Conservation (phyloP, 2,797 vertebrate species). For the Delichon dasypus region DNA sequence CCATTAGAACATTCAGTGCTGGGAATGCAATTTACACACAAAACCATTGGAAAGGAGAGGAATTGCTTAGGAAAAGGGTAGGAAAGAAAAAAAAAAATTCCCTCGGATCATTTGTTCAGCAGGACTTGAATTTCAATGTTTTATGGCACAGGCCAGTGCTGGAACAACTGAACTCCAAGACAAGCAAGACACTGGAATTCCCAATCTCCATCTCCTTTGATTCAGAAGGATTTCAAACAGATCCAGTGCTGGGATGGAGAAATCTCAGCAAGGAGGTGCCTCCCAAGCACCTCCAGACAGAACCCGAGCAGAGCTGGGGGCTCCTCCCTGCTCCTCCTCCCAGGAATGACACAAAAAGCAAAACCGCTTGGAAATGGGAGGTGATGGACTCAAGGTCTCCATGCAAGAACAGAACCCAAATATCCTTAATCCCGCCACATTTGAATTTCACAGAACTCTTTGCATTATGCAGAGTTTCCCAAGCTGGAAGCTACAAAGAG, state of each 20-base stretch:
- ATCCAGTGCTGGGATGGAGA: background rate
- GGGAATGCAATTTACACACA: background rate
- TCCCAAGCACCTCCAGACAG: background rate
- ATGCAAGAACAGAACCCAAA: background rate
- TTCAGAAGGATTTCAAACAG: background rate
- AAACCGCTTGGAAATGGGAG: background rate
- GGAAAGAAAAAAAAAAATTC: background rate
- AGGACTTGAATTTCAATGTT: background rate
- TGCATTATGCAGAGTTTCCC: background rate
- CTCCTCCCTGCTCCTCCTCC: background rate
- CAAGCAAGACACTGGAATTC: accelerated
- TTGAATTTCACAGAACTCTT: background rate
- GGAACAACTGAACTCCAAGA: background rate
- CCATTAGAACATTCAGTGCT: background rate
- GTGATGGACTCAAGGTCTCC: background rate
- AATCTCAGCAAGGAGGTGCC: background rate
- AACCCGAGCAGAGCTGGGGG: background rate
- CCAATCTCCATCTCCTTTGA: background rate
- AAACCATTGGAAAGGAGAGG: background rate
- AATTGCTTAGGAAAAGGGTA: background rate
- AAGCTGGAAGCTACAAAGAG: background rate
- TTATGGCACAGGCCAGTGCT: background rate
- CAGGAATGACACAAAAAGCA: background rate
- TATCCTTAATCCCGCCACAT: background rate
- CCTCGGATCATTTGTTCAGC: background rate